Base-by-base conservation (phyloP, 2,113 vertebrate genomes). In the Stercorarius parasiticus region DNA sequence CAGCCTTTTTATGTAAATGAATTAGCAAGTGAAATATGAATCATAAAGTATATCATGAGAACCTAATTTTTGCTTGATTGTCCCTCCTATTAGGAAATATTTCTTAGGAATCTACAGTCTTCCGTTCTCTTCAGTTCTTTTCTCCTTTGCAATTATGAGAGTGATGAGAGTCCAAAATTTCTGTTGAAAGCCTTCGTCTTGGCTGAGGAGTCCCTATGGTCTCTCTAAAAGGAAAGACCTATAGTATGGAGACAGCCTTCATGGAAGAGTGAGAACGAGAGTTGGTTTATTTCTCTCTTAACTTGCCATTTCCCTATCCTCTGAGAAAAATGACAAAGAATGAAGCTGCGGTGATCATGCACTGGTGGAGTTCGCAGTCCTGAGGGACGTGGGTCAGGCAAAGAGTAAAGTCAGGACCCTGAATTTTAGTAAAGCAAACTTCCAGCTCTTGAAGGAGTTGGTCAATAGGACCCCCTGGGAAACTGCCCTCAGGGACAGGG, bases 1-100 rank as follows among this genome's bases (percentile, higher is more conserved):
- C 21, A 82, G 13, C 10, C 30, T 56, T 87, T 50, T 58, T 20
- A 59, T 38, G 7, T 32, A 78, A 86, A 88, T 67, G 34, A 86
- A 42, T 88, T 92, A 76, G 4, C 62, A 93, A 94, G 64, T 64
- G 32, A 93, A 95, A 89, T 88, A n/a, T 34, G 20, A 86, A 71
- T 67, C 49, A 71, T 53, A 64, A 83, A 70, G 66, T 50, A 40
- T 18, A 62, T 38, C 15, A 21, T 19, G 34, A 53, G 38, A 61
- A 50, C 9, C 3, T 64, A 6, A 47, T 71, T 55, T 90, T 50
- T 80, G 38, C n/a, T 73, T 66, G 30, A 90, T 38, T 95, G 38
- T 10, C 11, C 58, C 23, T 69, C 10, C 6, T 72, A 26, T 30
- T 81, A 77, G 34, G 50, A 56, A 88, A 43, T n/a, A 15, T 77